Evolutionary conservation across 1,140 invertebrate species (phyloP), one percentile per base, ranked within the genome.

Genomic region (Drosophila teissieri): DNA sequence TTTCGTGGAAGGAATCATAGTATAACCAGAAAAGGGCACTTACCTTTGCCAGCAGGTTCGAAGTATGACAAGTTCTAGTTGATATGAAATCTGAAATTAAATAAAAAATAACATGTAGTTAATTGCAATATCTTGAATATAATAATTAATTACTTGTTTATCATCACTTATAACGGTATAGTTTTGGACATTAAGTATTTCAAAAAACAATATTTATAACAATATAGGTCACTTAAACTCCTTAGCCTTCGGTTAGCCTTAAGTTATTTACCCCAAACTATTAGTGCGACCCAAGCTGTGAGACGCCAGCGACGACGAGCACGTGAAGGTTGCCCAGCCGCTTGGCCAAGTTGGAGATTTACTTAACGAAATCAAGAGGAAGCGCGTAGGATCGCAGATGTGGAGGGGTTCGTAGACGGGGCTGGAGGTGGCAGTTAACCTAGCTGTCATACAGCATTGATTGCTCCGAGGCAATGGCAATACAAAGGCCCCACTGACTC

Each of bases 281-380:
- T 34, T 34, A 0, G 17, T n/a, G 12, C 34, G 36, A 4, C 6
- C 60, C 7, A 1, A 7, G 42, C 36, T 52, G 64, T 68, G 8
- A 24, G 48, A 67, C 40, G 73, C 49, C 62, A 42, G 37, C 37
- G 31, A 39, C 73, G 61, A 73, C 53, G 78, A 49, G 78, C 64
- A 81, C 81, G 79, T 88, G 83, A 86, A 86, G 83, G 83, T 86
- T 86, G 83, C 83, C 79, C 78, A 73, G 65, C 69, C 73, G 57
- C 58, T 27, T 44, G 55, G 56, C 58, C 82, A 78, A 64, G 74
- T 70, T 68, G 76, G 69, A 84, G 83, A 88, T 88, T 88, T 88
- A 88, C 84, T 88, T 88, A 88, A 88, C 83, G 84, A 88, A 88
- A 89, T 89, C 85, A 88, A 89, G 80, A 88, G 84, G 84, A 88